Percentiles rank a stretch among this genome's conserved stretches.
phyloP scores from a whole-genome alignment of 2,797 vertebrate genomes.

The Anomalospiza imberbis region DNA sequence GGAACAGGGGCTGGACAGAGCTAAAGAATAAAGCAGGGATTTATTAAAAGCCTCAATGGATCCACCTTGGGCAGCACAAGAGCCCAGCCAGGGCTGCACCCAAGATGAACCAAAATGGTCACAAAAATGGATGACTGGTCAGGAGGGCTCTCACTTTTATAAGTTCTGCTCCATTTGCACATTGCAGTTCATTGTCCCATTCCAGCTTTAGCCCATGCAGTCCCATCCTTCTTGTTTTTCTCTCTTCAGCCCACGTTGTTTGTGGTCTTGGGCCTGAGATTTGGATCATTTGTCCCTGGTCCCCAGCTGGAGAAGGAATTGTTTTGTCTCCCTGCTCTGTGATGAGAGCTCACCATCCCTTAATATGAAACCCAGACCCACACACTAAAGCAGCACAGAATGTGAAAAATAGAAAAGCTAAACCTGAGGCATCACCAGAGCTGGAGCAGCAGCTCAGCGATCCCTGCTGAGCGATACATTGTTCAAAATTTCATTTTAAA shows the following conservation, averaged over 20 bases:
- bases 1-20: neutral
- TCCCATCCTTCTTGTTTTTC: neutral
- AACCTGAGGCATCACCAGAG: neutral
- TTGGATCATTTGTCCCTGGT: neutral
- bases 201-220: too few relatives aligned
- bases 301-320: neutral
- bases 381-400: neutral
- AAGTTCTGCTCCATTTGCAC: too few relatives aligned
- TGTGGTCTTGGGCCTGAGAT: neutral
- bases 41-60: neutral
- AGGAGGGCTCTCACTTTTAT: too few relatives aligned
- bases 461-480: accelerated
- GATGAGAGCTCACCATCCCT: neutral
- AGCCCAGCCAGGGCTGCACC: neutral
- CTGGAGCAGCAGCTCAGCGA: neutral
- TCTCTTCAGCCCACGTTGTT: neutral
- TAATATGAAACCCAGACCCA: accelerated
- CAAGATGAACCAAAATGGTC: neutral
- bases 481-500: neutral
- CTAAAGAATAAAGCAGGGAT: neutral
- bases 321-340: neutral
- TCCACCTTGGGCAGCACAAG: neutral
- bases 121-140: too few relatives aligned
- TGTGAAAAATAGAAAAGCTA: neutral
- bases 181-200: too few relatives aligned